Conservation (phyloP, 2,888 invertebrate genomes). For the Oscheius sp. region DNA sequence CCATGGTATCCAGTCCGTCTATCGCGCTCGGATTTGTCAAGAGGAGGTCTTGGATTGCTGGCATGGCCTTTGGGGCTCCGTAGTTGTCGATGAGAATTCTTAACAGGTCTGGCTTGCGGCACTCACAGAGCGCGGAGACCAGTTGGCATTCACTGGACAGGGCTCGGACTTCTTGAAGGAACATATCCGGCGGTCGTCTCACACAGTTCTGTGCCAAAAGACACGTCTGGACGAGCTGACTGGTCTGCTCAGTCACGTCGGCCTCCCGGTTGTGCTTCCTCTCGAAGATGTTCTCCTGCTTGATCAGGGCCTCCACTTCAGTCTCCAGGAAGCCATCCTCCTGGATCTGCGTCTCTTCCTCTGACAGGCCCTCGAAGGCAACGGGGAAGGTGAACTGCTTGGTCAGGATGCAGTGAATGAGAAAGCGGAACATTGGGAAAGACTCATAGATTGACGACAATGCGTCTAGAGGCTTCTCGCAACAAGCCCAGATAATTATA, state of each 20-base stretch:
- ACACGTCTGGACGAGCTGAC: constrained; percentile 30
- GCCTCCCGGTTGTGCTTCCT: constrained; percentile 10
- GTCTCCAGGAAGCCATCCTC: not conserved
- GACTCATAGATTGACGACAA: constrained; percentile 23
- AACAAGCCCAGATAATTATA: constrained; percentile 29
- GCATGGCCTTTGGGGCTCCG: constrained; percentile 37
- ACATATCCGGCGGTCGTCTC: constrained; percentile 20
- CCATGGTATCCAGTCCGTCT: constrained; percentile 8
- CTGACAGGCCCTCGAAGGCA: constrained; percentile 25
- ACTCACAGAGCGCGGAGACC: constrained; percentile 19
- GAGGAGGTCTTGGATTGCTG: constrained; percentile 39
- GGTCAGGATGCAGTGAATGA: constrained; percentile 34
- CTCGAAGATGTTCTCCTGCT: constrained; percentile 27
- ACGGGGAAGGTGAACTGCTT: constrained; percentile 34
- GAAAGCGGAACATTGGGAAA: constrained; percentile 32
- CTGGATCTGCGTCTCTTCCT: constrained; percentile 14
- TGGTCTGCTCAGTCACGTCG: constrained; percentile 15
- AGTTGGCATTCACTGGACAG: constrained; percentile 28
- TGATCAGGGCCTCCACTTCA: constrained; percentile 27
- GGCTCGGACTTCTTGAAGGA: constrained; percentile 13
- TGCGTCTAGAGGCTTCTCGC: not conserved
- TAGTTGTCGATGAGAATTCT: constrained; percentile 14
- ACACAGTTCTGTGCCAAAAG: constrained; percentile 25
- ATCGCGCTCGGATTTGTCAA: constrained; percentile 19
- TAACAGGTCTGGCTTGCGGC: constrained; percentile 29